Base-by-base conservation (phyloP, 1,140 invertebrate species). In the Tachypleus tridentatus region DNA sequence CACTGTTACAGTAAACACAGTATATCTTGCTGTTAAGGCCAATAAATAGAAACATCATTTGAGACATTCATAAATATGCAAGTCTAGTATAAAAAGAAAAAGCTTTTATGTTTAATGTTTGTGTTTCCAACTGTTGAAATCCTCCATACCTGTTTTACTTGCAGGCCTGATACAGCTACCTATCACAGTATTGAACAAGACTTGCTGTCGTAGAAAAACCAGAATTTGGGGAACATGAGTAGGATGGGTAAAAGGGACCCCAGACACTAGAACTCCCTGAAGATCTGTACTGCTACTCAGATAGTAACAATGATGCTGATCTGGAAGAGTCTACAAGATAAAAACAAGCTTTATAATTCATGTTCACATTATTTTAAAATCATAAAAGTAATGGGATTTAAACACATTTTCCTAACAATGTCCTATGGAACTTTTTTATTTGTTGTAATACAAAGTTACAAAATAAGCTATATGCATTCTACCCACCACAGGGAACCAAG, bases 231-330 rank as follows among this genome's bases (percentile, higher is more conserved):
- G 86, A n/a, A 97, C 91, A 74, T 95, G 89, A 5, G 87, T 87
- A 3, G 93, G 93, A 79, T 97, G 93, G 3, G 90, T 93, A 75
- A 97, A 97, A 0, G 92, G 90, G 65, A 98, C 86, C 62, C 84
- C 86, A 29, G 82, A 82, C 11, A 97, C 85, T 70, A 93, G 75
- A 51, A 89, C 85, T 4, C 89, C 93, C 60, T 87, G 84, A 76
- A 96, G 81, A 61, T 72, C 73, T 9, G 82, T 83, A 68, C 83
- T 84, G 65, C 84, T 84, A 73, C 92, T 93, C 78, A 97, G 83
- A 75, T 92, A 93, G 75, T 96, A 97, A 74, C 90, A 92, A 75
- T 98, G 94, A 52, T 86, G 85, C 73, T 97, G 93, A 74, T 95
- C 93, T 0, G 91, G 90, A 49, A 97, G 79, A 88, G 65, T 66